These are phyloP conservation scores for Peromyscus melanophrys DNA, from an alignment of 2,797 vertebrate genomes.

Conservation along the genomic window DNA sequence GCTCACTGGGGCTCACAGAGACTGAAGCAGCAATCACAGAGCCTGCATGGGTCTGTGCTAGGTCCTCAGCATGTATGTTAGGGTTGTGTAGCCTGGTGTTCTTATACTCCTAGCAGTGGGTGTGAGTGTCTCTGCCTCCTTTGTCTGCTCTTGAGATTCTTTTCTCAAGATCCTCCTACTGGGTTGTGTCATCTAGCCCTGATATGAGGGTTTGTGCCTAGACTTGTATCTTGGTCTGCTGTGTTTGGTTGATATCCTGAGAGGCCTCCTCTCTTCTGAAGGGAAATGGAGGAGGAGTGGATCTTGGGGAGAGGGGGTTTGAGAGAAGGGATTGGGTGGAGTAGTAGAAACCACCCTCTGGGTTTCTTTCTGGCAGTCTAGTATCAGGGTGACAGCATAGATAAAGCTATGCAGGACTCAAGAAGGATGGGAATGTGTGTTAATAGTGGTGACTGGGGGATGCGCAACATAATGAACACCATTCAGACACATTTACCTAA, in stretches of 20 bases:
- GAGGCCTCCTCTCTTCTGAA: not conserved
- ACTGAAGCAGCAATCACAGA: not conserved
- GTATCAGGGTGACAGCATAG: not conserved
- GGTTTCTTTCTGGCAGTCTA: not conserved
- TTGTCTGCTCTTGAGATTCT: not conserved
- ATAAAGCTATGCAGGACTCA: not conserved
- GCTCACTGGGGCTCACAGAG: not conserved
- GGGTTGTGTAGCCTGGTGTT: not conserved
- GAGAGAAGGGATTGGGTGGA: not conserved
- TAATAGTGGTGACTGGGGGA: not conserved
- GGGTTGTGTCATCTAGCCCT: too few species aligned
- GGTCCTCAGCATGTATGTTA: not conserved
- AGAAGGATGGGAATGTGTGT: not conserved
- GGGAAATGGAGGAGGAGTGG: not conserved
- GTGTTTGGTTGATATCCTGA: not conserved
- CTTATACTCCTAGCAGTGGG: not conserved
- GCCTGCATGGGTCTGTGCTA: not conserved
- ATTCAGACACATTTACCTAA: not conserved
- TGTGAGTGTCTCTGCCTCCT: not conserved
- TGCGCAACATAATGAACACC: not conserved
- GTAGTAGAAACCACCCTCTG: not conserved
- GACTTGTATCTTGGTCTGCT: not conserved
- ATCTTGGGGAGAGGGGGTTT: not conserved
- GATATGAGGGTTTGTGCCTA: not conserved
- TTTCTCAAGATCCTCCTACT: too few species aligned